phyloP scores from a whole-genome alignment of 2,113 vertebrate genomes.

The Dasyurus viverrinus region DNA sequence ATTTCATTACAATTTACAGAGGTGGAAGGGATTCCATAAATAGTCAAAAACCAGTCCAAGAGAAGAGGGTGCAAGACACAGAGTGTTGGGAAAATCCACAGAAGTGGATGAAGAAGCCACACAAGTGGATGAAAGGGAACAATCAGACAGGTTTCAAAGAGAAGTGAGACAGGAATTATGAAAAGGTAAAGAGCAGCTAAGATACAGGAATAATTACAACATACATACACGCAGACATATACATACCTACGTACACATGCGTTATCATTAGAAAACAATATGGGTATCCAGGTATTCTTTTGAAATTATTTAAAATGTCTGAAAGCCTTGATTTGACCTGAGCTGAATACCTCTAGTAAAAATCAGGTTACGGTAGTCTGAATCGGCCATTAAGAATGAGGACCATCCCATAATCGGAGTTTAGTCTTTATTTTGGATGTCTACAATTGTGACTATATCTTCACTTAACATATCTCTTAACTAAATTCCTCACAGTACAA shows the following conservation, averaged over 20 bases:
- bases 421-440: slow-evolving; percentile 44
- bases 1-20: background rate
- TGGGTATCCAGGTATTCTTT: background rate
- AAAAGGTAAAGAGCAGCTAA: background rate
- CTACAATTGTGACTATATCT: slow-evolving; percentile 19
- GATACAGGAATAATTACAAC: background rate
- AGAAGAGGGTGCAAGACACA: background rate
- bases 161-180: background rate
- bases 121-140: background rate
- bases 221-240: background rate
- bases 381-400: slow-evolving; percentile 64
- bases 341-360: slow-evolving; percentile 28
- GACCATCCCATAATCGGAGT: slow-evolving; percentile 52
- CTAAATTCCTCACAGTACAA: slow-evolving; percentile 37
- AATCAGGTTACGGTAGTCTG: slow-evolving; percentile 59
- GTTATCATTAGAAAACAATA: slow-evolving; percentile 26
- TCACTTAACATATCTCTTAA: slow-evolving; percentile 36
- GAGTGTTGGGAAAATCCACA: background rate
- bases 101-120: background rate
- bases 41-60: background rate
- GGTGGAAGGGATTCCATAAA: slow-evolving; percentile 39
- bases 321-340: slow-evolving; percentile 27
- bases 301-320: slow-evolving; percentile 6
- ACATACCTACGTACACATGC: background rate
- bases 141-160: background rate